Conservation (phyloP, 2,113 vertebrate genomes). For the Rhineura floridana region DNA sequence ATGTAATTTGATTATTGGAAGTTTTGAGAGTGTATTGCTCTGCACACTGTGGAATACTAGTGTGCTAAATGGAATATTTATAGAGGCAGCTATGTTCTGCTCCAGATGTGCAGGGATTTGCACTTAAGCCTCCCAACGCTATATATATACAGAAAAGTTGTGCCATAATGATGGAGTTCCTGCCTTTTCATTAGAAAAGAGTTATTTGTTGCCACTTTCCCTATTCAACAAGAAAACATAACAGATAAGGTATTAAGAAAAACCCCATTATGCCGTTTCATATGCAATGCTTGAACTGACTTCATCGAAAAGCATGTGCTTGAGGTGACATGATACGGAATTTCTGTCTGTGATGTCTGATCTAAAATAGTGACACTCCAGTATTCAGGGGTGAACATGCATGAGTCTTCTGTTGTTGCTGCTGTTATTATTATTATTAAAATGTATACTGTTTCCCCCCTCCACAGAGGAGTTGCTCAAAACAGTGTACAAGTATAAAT, state of each 20-base stretch:
- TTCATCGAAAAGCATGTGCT: neutral
- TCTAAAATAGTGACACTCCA: neutral
- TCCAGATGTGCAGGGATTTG: constrained; percentile 12
- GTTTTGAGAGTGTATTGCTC: neutral
- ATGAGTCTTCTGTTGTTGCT: too few species aligned
- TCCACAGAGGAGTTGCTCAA: too few species aligned
- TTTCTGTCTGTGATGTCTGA: neutral
- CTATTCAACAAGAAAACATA: neutral
- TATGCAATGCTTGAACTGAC: neutral
- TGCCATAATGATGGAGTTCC: neutral
- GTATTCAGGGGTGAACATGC: neutral
- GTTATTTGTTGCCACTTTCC: neutral
- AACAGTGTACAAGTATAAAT: too few species aligned
- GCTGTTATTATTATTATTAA: too few species aligned
- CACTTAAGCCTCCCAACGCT: neutral
- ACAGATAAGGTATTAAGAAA: neutral
- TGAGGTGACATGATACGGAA: neutral
- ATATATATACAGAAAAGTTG: neutral
- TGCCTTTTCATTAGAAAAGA: neutral
- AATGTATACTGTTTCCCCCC: too few species aligned
- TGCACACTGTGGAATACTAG: neutral
- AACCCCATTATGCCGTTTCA: neutral
- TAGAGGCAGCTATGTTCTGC: constrained; percentile 15
- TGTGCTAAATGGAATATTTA: constrained; percentile 7
- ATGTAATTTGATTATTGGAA: constrained; percentile 29